Percentiles rank a stretch among this genome's conserved stretches.
These are phyloP conservation scores for Bombycilla garrulus DNA, from an alignment of 2,113 vertebrate genomes.

Conservation along the genomic window DNA sequence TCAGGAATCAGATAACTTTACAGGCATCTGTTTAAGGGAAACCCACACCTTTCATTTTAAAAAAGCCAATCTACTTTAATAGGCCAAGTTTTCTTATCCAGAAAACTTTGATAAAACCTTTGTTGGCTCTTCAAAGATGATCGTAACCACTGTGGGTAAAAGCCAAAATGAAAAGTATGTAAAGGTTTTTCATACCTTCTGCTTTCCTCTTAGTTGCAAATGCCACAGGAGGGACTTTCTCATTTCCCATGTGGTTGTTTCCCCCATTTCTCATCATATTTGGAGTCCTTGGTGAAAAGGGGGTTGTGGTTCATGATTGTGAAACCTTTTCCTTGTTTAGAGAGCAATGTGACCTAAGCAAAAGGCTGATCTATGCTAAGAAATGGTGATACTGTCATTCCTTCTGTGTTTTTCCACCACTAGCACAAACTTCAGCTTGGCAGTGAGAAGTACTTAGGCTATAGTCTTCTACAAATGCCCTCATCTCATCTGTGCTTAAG, in stretches of 20 bases:
- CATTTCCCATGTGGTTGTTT: background rate
- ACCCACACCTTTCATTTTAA: slow-evolving; percentile 30
- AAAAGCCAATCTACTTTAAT: background rate
- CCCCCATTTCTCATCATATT: background rate
- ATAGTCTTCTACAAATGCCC: background rate
- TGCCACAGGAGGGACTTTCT: background rate
- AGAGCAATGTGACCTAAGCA: background rate
- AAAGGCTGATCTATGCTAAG: background rate
- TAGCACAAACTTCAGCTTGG: background rate
- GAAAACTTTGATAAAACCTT: slow-evolving; percentile 53
- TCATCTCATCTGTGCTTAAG: background rate
- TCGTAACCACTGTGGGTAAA: slow-evolving; percentile 17
- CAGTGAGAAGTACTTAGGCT: background rate
- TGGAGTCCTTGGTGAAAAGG: background rate
- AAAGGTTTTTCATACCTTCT: slow-evolving; percentile 23
- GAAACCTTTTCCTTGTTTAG: background rate
- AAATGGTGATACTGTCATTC: background rate
- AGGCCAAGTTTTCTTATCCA: slow-evolving; percentile 42
- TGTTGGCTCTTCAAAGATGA: slow-evolving; percentile 54
- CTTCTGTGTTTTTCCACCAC: background rate
- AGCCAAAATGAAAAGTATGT: slow-evolving; percentile 19
- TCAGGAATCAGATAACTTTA: slow-evolving; percentile 12
- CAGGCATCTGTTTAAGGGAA: slow-evolving; percentile 41
- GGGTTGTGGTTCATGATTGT: background rate
- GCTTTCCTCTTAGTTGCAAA: slow-evolving; percentile 5